These are phyloP conservation scores for Drosophila anomelani DNA, from an alignment of 2,888 invertebrate genomes.

Conservation along the genomic window DNA sequence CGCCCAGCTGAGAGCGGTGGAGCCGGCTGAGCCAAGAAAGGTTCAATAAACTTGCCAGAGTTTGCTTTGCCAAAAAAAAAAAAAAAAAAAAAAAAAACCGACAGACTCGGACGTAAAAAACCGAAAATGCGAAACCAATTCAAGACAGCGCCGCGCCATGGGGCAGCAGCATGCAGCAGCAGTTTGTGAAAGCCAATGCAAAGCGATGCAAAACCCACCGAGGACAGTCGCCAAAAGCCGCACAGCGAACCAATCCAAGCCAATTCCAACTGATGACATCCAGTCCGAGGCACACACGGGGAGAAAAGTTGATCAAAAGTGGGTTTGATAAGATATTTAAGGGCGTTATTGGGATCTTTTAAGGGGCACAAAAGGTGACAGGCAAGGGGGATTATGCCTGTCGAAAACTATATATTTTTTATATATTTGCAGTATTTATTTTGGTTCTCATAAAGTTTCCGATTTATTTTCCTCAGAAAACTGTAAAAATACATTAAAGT, in stretches of 20 bases:
- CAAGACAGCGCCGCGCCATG: slow-evolving; percentile 23
- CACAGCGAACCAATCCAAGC: neutral
- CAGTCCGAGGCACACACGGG: neutral
- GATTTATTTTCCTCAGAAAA: no score
- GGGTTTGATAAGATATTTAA: neutral
- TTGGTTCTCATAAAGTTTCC: no score
- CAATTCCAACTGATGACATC: slow-evolving; percentile 44
- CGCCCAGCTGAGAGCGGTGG: slow-evolving; percentile 55
- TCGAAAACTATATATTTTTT: no score
- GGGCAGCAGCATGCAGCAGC: slow-evolving; percentile 52
- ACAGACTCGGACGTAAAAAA: slow-evolving; percentile 9
- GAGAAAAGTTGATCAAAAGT: neutral
- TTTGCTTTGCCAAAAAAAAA: slow-evolving; percentile 81
- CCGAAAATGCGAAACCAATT: slow-evolving; percentile 56
- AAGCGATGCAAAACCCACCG: slow-evolving; percentile 7
- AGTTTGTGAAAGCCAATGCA: slow-evolving; percentile 69
- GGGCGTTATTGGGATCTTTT: no score
- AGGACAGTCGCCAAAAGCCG: slow-evolving; percentile 11
- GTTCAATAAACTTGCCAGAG: slow-evolving; percentile 81
- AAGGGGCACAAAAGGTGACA: no score
- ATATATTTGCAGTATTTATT: no score
- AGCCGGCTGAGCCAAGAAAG: slow-evolving; percentile 36
- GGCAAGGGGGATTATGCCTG: no score
- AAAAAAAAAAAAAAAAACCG: slow-evolving; percentile 19
- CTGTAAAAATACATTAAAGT: no score